A percentile compares a stretch with the other conserved stretches of the same genome.
phyloP scores from a whole-genome alignment of 2,797 vertebrate genomes.

The Peromyscus aztecus region DNA sequence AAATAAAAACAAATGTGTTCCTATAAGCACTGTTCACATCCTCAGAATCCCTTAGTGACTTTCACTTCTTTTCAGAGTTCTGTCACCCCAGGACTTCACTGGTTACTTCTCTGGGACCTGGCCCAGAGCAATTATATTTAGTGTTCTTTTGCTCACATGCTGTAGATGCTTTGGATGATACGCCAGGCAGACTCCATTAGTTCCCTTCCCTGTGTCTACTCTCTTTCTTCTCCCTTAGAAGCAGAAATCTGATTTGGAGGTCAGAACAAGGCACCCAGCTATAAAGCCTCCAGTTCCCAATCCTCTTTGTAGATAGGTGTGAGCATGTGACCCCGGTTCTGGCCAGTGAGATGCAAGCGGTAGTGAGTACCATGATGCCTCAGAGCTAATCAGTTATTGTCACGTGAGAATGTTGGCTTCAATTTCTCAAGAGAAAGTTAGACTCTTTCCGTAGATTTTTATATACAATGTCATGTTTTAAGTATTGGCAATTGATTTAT shows the following conservation, averaged over 20 bases:
- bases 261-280: neutral
- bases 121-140: neutral
- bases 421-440: slow-evolving; percentile 18
- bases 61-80: neutral
- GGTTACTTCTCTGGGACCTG: neutral
- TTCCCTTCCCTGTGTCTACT: neutral
- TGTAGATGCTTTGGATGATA: neutral
- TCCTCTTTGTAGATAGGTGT: neutral
- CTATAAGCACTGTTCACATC: neutral
- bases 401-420: neutral
- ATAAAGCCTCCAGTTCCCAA: neutral
- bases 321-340: neutral
- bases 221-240: neutral
- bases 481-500: slow-evolving; percentile 14
- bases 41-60: neutral
- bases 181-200: neutral
- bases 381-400: neutral
- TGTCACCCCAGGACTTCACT: neutral
- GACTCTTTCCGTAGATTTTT: neutral
- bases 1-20: slow-evolving; percentile 33
- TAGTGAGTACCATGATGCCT: neutral
- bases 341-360: neutral
- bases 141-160: slow-evolving; percentile 41
- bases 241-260: neutral
- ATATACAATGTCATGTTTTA: slow-evolving; percentile 21